Base-by-base conservation (phyloP, 2,113 vertebrate genomes). In the Sakesphorus luctuosus region DNA sequence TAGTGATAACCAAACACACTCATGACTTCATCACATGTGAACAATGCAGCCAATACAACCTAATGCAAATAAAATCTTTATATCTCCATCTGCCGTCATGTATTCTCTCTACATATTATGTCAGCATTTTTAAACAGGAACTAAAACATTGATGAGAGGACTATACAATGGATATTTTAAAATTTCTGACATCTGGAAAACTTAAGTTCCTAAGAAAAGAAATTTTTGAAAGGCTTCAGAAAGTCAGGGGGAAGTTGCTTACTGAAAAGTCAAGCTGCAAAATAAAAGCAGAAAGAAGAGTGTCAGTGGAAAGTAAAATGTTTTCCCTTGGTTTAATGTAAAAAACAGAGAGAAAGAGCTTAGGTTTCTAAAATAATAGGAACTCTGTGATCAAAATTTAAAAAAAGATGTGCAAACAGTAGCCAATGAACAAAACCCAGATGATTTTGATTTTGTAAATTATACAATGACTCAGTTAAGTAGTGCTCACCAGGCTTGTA, bases 401-500 rank as follows among this genome's bases (percentile, higher is more conserved):
- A 40, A 40, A 88, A 84, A 62, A n/a, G n/a, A 50, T 2, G 44
- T 81, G 72, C 38, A 49, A 81, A 84, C 7, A 44, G 36, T 78
- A 68, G 11, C 40, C 40, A 91, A 87, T 89, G 31, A 44, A 79
- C 10, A 89, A 87, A 77, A 68, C 13, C 65, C 89, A 89, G 33
- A 82, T 61, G 73, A 95, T 84, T 89, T 91, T 91, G 59, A 84
- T 94, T 94, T 91, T 87, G 23, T 75, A 81, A 96, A 91, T 87
- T 82, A 66, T 56, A 84, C 61, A 75, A 75, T 87, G 40, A 84
- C 43, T 94, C 84, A 75, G 71, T 79, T 29, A 72, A 52, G 78
- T 33, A 75, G 25, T 25, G 4, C 73, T 87, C 62, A 75, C 92
- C 82, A 82, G 19, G 36, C 11, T 89, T 84, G 31, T 44, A 89